These are phyloP conservation scores for Neotragus pygmaeus DNA, from an alignment of 2,113 vertebrate genomes.

Conservation along the genomic window DNA sequence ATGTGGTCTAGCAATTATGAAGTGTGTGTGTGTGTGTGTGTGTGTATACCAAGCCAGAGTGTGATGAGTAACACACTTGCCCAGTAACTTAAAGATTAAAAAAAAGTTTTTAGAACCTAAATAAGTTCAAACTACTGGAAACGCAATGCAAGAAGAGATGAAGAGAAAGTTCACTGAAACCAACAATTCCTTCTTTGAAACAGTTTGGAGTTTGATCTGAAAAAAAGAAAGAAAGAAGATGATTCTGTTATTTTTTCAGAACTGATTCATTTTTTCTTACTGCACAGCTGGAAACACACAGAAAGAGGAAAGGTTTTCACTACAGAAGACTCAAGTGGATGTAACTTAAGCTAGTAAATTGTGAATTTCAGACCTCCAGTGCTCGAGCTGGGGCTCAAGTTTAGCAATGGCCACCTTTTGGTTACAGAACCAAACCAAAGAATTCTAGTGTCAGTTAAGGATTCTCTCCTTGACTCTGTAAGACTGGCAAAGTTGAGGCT, in stretches of 20 bases:
- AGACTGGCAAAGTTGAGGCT: background rate
- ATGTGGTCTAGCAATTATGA: background rate
- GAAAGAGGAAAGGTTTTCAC: slow-evolving; percentile 70
- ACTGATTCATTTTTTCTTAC: slow-evolving; percentile 78
- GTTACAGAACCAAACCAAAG: background rate
- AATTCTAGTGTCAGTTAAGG: background rate
- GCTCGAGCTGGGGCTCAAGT: background rate
- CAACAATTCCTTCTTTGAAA: slow-evolving; percentile 48
- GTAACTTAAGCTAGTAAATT: slow-evolving; percentile 47
- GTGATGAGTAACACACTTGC: background rate
- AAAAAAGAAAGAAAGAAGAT: background rate
- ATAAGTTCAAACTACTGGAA: slow-evolving; percentile 11
- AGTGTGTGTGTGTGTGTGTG: background rate
- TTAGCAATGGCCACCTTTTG: background rate
- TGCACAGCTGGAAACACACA: slow-evolving; percentile 72
- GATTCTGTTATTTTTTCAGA: slow-evolving; percentile 74
- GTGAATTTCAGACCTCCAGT: slow-evolving; percentile 31
- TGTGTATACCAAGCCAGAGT: background rate
- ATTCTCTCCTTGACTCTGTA: background rate
- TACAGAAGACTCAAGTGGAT: slow-evolving; percentile 62
- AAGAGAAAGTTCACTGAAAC: slow-evolving; percentile 28
- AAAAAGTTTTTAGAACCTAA: slow-evolving; percentile 10
- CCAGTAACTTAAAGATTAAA: background rate
- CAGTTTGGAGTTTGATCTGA: background rate
- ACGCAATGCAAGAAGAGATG: background rate